Evolutionary conservation across 2,113 vertebrate genomes (phyloP), one percentile per base, ranked within the genome.

Genomic region (Seriola dumerili): DNA sequence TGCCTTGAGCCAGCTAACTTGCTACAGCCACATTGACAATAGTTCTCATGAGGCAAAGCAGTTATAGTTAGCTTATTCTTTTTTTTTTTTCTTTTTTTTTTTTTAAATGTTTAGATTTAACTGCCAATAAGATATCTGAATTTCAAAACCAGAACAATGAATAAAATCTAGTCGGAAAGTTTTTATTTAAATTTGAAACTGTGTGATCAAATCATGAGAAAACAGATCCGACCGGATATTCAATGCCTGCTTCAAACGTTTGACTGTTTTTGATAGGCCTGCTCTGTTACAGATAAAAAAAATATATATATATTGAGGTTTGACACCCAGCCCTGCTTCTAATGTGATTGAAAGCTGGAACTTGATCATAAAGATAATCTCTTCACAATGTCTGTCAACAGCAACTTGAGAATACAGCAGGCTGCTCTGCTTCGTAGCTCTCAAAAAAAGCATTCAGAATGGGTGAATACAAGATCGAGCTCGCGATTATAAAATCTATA

Each of bases 281-380:
- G 29, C 14, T 40, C 17, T n/a, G 36, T 21, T 21, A 16, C n/a
- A n/a, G 8, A 29, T n/a, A 52, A n/a, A 23, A 40, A 29, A 25
- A 29, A 29, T 2, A 29, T 29, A 29, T 29, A 29, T 29, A 29
- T 14, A 4, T 16, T 44, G 44, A 50, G 52, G 16, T 76, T 65
- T 72, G 19, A 50, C 69, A 71, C 11, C 50, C 25, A 8, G 16
- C 5, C 5, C 54, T 11, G 32, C 4, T 14, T 13, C n/a, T 50
- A 52, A 36, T 25, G 9, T 62, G 74, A 75, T n/a, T 4, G 58
- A 59, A 73, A 72, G 32, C 19, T 36, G 50, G n/a, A 32, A 23
- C 69, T 23, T 5, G 29, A 80, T 76, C n/a, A 34, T 11, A n/a
- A 13, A 9, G 29, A 64, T 75, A 42, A 71, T 69, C 32, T 59